Evolutionary conservation across 1,140 invertebrate species (phyloP).

Genomic region (Drosophila guanche): DNA sequence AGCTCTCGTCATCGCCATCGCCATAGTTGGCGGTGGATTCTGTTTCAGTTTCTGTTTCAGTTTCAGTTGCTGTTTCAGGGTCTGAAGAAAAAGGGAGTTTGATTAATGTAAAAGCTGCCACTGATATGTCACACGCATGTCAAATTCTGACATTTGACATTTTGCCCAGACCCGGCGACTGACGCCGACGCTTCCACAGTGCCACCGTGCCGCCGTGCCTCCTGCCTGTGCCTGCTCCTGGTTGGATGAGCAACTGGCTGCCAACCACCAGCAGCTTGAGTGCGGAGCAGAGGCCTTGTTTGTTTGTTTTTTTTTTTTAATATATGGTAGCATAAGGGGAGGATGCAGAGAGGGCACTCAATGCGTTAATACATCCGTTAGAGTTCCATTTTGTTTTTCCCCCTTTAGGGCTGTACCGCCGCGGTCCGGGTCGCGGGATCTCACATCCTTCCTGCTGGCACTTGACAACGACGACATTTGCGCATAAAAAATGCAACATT

Average conservation of each 20-base stretch:
- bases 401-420: background rate
- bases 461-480: constrained; percentile 81
- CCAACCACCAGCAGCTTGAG: constrained; percentile 73
- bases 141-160: constrained; percentile 84
- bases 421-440: constrained; percentile 1
- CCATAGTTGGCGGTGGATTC: constrained; percentile 44
- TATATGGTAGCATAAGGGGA: background rate
- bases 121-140: constrained; percentile 84
- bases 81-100: constrained; percentile 82
- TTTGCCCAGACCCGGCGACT: constrained; percentile 73
- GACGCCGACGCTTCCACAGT: constrained; percentile 48
- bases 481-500: constrained; percentile 80
- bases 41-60: constrained; percentile 23
- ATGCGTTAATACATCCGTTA: constrained; percentile 80
- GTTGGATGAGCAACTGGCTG: constrained; percentile 72
- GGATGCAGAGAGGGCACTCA: constrained; percentile 59
- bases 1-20: constrained; percentile 26
- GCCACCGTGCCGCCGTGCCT: constrained; percentile 18
- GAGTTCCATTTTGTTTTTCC: constrained; percentile 76
- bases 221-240: constrained; percentile 15
- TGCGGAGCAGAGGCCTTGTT: constrained; percentile 54
- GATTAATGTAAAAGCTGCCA: constrained; percentile 84
- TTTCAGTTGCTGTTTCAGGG: constrained; percentile 36
- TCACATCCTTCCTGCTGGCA: constrained; percentile 64
- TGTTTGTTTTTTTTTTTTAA: constrained; percentile 37